phyloP scores from a whole-genome alignment of 2,888 invertebrate species.

The Lycophotia porphyrea region DNA sequence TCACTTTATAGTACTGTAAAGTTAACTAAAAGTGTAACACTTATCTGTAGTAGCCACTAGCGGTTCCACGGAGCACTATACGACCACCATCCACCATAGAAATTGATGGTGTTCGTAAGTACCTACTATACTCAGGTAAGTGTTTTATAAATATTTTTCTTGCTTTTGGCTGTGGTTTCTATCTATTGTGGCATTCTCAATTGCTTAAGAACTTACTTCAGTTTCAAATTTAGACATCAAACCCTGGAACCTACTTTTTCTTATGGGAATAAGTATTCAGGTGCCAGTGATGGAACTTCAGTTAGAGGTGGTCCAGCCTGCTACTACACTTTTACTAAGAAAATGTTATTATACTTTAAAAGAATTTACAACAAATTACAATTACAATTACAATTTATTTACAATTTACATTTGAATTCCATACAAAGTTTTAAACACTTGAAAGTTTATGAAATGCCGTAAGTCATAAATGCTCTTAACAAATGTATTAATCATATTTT shows the following conservation, averaged over 20 bases:
- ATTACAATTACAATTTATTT: no score
- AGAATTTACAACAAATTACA: no score
- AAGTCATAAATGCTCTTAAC: no score
- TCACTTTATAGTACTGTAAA: background rate
- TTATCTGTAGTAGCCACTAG: background rate
- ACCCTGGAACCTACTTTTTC: background rate
- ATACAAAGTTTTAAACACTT: no score
- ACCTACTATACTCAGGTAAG: background rate
- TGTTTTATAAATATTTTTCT: background rate
- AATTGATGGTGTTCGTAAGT: background rate
- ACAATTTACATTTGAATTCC: no score
- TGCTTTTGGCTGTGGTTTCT: background rate
- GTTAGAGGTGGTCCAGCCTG: background rate
- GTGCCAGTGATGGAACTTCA: background rate
- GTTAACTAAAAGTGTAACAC: background rate
- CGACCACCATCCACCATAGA: background rate
- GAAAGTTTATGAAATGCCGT: no score
- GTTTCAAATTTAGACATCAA: background rate
- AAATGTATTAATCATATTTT: no score
- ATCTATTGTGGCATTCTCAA: background rate
- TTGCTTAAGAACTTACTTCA: background rate
- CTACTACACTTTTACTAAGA: background rate
- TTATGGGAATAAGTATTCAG: background rate
- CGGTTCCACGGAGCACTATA: background rate
- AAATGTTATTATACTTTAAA: background rate